phyloP scores from a whole-genome alignment of 2,888 invertebrate genomes.

The Thereva unica region DNA sequence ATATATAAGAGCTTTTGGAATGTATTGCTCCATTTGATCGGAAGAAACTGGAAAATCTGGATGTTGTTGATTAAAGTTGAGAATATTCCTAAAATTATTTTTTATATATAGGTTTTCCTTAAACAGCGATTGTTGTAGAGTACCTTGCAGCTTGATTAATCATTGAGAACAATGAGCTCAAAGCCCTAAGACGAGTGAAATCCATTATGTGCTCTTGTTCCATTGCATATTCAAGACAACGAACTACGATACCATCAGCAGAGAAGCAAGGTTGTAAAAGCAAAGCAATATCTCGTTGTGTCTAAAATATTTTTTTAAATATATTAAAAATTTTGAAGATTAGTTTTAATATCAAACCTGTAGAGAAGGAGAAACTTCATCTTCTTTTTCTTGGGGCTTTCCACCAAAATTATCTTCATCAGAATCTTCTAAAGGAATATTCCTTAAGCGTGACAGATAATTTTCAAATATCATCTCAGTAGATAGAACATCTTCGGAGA shows the following conservation, averaged over 20 bases:
- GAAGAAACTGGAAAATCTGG: conserved; percentile 91
- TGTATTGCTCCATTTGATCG: conserved; percentile 91
- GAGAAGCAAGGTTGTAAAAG: conserved; percentile 85
- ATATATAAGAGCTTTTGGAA: conserved; percentile 91
- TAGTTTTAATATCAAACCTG: conserved; percentile 61
- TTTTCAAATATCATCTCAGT: conserved; percentile 99
- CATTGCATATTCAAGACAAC: conserved; percentile 88
- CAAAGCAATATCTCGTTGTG: conserved; percentile 86
- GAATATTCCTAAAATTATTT: conserved; percentile 70
- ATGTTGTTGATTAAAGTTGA: conserved; percentile 91
- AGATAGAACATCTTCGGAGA: conserved; percentile 97
- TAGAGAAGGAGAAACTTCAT: conserved; percentile 78
- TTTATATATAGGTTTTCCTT: background rate
- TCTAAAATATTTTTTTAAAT: conserved; percentile 56
- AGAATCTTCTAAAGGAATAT: conserved; percentile 86
- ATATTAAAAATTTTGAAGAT: conserved; percentile 14
- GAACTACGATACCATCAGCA: conserved; percentile 90
- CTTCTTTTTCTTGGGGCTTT: conserved; percentile 68
- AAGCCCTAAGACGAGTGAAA: conserved; percentile 93
- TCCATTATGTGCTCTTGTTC: conserved; percentile 98
- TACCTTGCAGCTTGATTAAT: conserved; percentile 82
- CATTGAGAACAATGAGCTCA: conserved; percentile 97
- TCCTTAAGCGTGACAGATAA: conserved; percentile 82
- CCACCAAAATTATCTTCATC: conserved; percentile 78
- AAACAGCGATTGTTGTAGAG: background rate